Base-by-base conservation (phyloP, 2,113 vertebrate species). In the Prochilodus magdalenae region DNA sequence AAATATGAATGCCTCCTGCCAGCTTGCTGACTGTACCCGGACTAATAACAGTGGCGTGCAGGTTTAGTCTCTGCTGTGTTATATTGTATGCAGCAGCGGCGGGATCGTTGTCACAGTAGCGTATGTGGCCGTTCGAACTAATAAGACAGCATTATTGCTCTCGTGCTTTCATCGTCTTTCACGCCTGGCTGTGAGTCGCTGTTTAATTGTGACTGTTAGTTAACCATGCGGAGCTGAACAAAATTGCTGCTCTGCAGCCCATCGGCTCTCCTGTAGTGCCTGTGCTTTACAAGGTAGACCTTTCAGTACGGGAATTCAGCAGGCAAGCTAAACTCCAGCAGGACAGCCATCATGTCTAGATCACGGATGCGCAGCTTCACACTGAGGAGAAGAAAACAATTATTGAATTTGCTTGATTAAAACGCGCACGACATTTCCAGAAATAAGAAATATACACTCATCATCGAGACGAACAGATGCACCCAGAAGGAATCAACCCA, bases 161-260 rank as follows among this genome's bases (percentile, higher is more conserved):
- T 44, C 51, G 47, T n/a, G 62, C 47, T 72, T 29, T 30, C 53
- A 62, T 44, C 51, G 29, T 60, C 36, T 60, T 29, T 22, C 16
- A n/a, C 40, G 26, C 16, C 53, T 26, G 40, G 12, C 77, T 59
- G 77, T n/a, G 18, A 30, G 4, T 79, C 18, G 6, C 74, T 18
- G 36, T 74, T 57, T 55, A 40, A 49, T 44, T 75, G 66, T 11
- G 15, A 49, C 49, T 75, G 77, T 77, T 84, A 78, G 49, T 70
- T 70, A 44, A 30, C 62, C 67, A 44, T 27, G 33, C 49, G 78
- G 49, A 77, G 67, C 36, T n/a, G 75, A 30, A n/a, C 59, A n/a
- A 27, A 59, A 60, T 55, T 60, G 66, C 26, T 11, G 29, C 65
- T 63, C 26, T 63, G 22, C 65, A 18, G 40, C n/a, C 7, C 49